Evolutionary conservation across 2,113 vertebrate genomes (phyloP).

Genomic region (Apteryx mantelli): DNA sequence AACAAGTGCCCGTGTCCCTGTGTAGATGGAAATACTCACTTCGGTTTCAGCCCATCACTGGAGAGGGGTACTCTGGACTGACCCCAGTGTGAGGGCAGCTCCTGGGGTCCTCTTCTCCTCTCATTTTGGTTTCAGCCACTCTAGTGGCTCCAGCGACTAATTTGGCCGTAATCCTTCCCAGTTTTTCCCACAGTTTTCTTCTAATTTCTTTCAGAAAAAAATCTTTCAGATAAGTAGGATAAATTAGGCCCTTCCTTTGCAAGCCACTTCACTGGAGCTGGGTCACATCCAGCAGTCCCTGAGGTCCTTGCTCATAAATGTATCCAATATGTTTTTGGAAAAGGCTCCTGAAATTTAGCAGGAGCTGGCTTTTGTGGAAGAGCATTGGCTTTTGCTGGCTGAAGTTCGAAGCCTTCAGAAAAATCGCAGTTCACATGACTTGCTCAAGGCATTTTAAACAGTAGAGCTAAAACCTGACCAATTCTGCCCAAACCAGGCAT

Average conservation of each 20-base stretch:
- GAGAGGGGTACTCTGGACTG: neutral
- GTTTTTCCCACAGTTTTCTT: neutral
- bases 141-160: neutral
- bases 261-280: neutral
- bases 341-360: neutral
- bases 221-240: neutral
- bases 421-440: neutral
- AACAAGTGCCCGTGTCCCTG: rapidly evolving
- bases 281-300: neutral
- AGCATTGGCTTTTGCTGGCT: neutral
- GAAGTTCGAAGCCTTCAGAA: neutral
- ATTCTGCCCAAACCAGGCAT: no score
- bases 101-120: neutral
- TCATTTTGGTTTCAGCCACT: neutral
- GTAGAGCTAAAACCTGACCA: no score
- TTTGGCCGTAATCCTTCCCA: neutral
- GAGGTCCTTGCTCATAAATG: neutral
- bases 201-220: neutral
- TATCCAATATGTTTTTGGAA: neutral
- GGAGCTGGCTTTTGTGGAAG: neutral
- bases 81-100: neutral
- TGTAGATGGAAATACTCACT: neutral
- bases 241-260: neutral
- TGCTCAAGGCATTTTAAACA: no score
- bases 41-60: neutral